Percentiles rank a stretch among this genome's conserved stretches.
phyloP scores from a whole-genome alignment of 30 jellyfish, hydroid and myxozoan species.

The Hydra vulgaris region DNA sequence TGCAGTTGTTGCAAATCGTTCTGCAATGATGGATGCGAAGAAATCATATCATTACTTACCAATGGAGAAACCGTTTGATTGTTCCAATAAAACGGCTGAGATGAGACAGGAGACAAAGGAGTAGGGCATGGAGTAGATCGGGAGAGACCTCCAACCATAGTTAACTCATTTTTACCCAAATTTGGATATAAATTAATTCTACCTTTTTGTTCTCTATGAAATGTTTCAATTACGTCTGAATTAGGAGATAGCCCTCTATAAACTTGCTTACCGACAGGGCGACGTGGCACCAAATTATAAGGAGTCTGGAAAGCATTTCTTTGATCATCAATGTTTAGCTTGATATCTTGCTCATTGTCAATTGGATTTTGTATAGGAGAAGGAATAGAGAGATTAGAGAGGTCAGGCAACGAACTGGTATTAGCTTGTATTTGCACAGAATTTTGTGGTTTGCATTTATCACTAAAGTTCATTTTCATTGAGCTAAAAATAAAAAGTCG shows the following conservation, averaged over 20 bases:
- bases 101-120: slow-evolving; percentile 36
- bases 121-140: slow-evolving; percentile 1
- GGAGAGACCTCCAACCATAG: neutral
- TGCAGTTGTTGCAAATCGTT: slow-evolving; percentile 42
- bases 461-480: slow-evolving; percentile 11
- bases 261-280: slow-evolving; percentile 62
- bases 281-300: slow-evolving; percentile 38
- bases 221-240: slow-evolving; percentile 41
- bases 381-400: slow-evolving; percentile 58
- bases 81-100: slow-evolving; percentile 41
- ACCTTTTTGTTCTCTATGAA: slow-evolving; percentile 13
- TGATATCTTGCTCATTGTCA: slow-evolving; percentile 35
- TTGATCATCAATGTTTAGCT: slow-evolving; percentile 31
- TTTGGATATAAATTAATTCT: slow-evolving; percentile 1
- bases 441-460: slow-evolving; percentile 5
- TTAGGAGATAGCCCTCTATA: slow-evolving; percentile 60
- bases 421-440: slow-evolving; percentile 77
- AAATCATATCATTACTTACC: slow-evolving; percentile 63
- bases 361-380: slow-evolving; percentile 54
- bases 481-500: slow-evolving; percentile 16
- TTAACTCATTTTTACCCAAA: slow-evolving; percentile 3
- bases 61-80: slow-evolving; percentile 80
- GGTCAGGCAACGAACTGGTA: slow-evolving; percentile 89
- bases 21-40: slow-evolving; percentile 20
- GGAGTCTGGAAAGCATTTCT: slow-evolving; percentile 45